Evolutionary conservation across 2,797 vertebrate species (phyloP), one percentile per base, ranked within the genome.

Genomic region (Steatocranus sp.): DNA sequence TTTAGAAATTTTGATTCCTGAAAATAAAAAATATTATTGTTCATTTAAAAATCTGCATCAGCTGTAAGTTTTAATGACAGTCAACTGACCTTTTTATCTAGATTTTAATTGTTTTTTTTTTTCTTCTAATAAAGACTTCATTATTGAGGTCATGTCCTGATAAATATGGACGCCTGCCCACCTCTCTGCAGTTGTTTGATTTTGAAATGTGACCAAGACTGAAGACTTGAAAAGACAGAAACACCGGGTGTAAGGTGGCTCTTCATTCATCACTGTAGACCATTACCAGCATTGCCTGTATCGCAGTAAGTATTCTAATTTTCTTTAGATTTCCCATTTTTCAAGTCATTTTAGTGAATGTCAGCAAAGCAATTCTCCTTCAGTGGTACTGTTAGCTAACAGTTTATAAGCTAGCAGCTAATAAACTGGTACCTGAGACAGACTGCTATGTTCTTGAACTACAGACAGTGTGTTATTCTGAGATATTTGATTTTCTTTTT

Each of bases 31-130:
- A 32, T 58, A 58, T 18, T 58, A 32, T 18, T 58, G 27, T 7
- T 58, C 27, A 32, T 3, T 32, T 34, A 34, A 58, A 58, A 58
- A 34, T n/a, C 6, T 34, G 30, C 4, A 58, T 34, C 32, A 11
- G 30, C 54, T 58, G 9, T 58, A 58, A n/a, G 30, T 58, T 58
- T 34, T 32, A 58, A 58, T 34, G 54, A 61, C 30, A 61, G 56
- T n/a, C 30, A 61, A 61, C 30, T 34, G 30, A 61, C 17, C 17
- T n/a, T 61, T 61, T 34, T 61, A n/a, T 61, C 56, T 34, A 34
- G 30, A 34, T 61, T 34, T 61, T 58, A 32, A 32, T 58, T 11
- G 6, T 0, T 0, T 0, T 0, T 10, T 10, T 34, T 58, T 34
- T n/a, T n/a, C 30, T 34, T 61, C 56, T 61, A 61, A 61, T 61